Evolutionary conservation across 2,113 vertebrate species (phyloP), one percentile per base, ranked within the genome.

Genomic region (Archilochus colubris): DNA sequence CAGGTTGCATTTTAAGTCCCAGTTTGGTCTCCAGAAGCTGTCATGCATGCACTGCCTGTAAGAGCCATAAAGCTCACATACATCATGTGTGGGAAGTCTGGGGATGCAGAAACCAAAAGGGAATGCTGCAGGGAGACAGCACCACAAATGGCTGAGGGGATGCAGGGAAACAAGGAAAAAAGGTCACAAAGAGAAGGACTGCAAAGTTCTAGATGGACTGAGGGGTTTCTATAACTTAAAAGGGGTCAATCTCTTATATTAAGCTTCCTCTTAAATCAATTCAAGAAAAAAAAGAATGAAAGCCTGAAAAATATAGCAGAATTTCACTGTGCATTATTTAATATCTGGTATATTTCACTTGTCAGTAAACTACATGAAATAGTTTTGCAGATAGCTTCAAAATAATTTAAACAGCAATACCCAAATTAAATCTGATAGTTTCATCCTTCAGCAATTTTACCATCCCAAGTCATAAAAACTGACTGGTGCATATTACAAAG

Each of bases 21-120:
- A 30, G 14, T 59, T 74, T 72, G 25, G n/a, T 70, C 33, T 46
- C 28, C 38, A 55, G 75, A 48, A 91, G 30, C 74, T 89, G 69
- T 53, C 64, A 62, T 14, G 14, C 1, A 2, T 18, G 15, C 4
- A 10, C n/a, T 53, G 54, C 10, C 24, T 0, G 0, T 14, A 43
- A 57, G 16, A 54, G 24, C 53, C 28, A 20, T 53, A 67, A 84
- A 84, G 73, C 25, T 63, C 66, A 27, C 21, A 4, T 2, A 9
- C 0, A 1, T 28, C 33, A 64, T 67, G 24, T 21, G 62, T 2
- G 1, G 19, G 54, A 36, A 5, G 13, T 4, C 64, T 82, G 48
- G 28, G 33, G 7, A 2, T 38, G 53, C 13, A 33, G 21, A 81
- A 76, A 31, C 14, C 3, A 7, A 79, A 55, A 55, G 13, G 27